phyloP scores from a whole-genome alignment of 2,797 vertebrate species.

The Hippocampus kuda region DNA sequence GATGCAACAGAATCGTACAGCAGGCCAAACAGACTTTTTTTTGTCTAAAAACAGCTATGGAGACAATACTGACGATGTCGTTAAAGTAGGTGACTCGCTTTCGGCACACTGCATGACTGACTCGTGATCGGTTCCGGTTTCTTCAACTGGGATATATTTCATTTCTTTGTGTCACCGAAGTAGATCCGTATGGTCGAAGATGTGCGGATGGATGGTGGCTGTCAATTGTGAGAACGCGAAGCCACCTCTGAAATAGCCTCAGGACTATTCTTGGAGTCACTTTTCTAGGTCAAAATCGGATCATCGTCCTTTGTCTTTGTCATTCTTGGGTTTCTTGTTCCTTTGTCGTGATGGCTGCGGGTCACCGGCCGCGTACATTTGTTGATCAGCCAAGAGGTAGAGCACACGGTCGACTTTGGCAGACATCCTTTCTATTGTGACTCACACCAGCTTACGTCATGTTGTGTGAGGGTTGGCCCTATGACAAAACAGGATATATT shows the following conservation, averaged over 20 bases:
- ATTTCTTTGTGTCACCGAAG: not conserved
- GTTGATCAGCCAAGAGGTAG: not conserved
- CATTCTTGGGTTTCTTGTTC: not conserved
- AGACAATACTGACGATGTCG: too few relatives aligned
- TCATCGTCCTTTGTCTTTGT: not conserved
- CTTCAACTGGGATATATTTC: not conserved
- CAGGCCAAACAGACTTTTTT: too few relatives aligned
- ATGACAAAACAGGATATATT: constrained; percentile 10
- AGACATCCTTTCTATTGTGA: not conserved
- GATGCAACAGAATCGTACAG: not conserved
- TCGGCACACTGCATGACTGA: not conserved
- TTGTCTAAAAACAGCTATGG: too few relatives aligned
- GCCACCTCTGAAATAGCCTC: not conserved
- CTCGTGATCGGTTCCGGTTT: not conserved
- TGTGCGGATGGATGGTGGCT: not conserved
- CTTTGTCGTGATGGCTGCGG: not conserved
- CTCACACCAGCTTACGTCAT: constrained; percentile 17
- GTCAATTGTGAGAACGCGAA: not conserved
- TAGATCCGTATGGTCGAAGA: not conserved
- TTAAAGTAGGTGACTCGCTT: too few relatives aligned
- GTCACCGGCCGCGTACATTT: not conserved
- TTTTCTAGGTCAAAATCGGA: not conserved
- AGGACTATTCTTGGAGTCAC: not conserved
- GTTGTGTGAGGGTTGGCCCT: constrained; percentile 34
- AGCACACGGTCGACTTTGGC: not conserved